Evolutionary conservation across 2,113 vertebrate species (phyloP).

Genomic region (Callochromis pleurospilus): DNA sequence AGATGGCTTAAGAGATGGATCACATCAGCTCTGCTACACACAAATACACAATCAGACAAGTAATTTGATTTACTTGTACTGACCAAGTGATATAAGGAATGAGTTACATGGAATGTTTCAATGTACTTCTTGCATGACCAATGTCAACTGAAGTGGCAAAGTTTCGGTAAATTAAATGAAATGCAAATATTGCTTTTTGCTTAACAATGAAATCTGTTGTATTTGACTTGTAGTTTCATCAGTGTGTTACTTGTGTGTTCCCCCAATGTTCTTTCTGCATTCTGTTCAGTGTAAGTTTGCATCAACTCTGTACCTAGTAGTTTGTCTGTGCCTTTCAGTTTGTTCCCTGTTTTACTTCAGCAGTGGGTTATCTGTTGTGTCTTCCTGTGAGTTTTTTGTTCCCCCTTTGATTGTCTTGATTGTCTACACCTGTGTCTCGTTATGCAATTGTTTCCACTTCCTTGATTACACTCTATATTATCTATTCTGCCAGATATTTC

Average conservation of each 20-base stretch:
- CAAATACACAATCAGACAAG: neutral
- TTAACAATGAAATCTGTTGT: neutral
- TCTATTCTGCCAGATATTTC: neutral
- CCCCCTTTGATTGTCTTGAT: neutral
- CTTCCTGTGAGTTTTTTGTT: neutral
- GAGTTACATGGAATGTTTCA: neutral
- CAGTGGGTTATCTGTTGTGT: neutral
- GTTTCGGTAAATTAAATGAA: neutral
- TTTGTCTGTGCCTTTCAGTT: neutral
- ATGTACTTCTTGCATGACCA: neutral
- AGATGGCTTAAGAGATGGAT: slow-evolving; percentile 3
- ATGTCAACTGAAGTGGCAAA: neutral
- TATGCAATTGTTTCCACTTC: accelerated
- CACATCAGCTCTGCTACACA: neutral
- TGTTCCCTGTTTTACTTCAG: neutral
- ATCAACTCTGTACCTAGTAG: neutral
- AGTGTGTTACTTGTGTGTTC: neutral
- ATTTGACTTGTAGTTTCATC: neutral
- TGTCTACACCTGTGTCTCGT: neutral
- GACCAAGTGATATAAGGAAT: neutral
- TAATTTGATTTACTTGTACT: neutral
- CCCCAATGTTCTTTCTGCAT: neutral
- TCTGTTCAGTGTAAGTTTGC: neutral
- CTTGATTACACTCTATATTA: neutral
- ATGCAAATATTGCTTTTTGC: neutral